Base-by-base conservation (phyloP, 2,113 vertebrate species). In the Platycercus adscitus region DNA sequence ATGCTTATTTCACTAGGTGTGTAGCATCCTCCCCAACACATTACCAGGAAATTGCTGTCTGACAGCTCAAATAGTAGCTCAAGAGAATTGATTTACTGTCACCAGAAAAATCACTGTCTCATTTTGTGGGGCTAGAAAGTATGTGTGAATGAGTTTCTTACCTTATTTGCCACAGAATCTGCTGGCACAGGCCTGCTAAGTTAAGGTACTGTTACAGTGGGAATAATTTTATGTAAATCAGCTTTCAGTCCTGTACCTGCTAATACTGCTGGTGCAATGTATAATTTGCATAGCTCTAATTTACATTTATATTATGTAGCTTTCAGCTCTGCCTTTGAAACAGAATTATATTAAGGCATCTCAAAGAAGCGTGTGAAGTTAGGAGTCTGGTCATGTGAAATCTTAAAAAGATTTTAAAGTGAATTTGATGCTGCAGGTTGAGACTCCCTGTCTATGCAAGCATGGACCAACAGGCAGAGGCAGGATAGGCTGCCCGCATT, bases 1-100 rank as follows among this genome's bases (percentile, higher is more conserved):
- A 99, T 1, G 98, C 99, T 65, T 99, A 99, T 97, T 98, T 99
- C 90, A 99, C 98, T 97, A 99, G 99, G 99, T 99, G 97, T 1
- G 61, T 44, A 76, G 41, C 60, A 94, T 78, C 58, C 68, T 43
- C 72, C 64, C 39, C 50, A 78, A 68, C n/a, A 33, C 52, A 56
- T 41, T 23, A 72, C 33, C 43, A 84, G 46, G 66, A 61, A 95
- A 46, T 46, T 3, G 1, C 17, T 91, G 82, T 64, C 65, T 69
- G 53, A 72, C 58, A 84, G 26, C 72, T 58, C 2, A 1, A 44
- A 73, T 19, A 76, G 68, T 33, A 81, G 70, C 55, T 87, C 44
- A 46, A 46, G 63, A 91, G 58, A 89, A 88, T 7, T 64, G 46
- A 86, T 78, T 89, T 79, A 92, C 29, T 81, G 37, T 28, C 88